phyloP scores from a whole-genome alignment of 2,888 invertebrate species.

The Epistrophe grossulariae region DNA sequence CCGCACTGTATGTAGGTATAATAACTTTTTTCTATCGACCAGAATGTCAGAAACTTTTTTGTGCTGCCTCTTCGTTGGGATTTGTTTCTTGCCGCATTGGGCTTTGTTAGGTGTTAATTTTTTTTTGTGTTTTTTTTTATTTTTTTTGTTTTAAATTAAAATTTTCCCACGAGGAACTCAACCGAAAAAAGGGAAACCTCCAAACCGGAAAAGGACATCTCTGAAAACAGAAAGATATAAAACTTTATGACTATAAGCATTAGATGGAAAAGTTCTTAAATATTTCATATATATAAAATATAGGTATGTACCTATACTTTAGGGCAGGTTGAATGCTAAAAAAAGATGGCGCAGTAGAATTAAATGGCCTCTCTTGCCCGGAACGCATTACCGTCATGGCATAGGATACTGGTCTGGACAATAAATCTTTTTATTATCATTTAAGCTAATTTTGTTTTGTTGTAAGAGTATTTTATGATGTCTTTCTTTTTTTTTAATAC shows the following conservation, averaged over 20 bases:
- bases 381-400: conserved; percentile 26
- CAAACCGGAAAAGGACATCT: conserved; percentile 51
- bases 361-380: conserved; percentile 29
- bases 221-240: conserved; percentile 50
- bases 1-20: background rate
- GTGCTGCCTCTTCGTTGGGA: conserved; percentile 31
- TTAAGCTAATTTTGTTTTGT: conserved; percentile 40
- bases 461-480: conserved; percentile 18
- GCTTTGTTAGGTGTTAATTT: conserved; percentile 46
- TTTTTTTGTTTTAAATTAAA: conserved; percentile 42
- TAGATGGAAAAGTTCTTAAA: conserved; percentile 62
- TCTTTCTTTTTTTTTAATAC: background rate
- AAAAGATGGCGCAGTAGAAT: conserved; percentile 4
- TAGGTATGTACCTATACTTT: conserved; percentile 1
- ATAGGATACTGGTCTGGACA: conserved; percentile 11
- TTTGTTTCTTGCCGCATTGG: conserved; percentile 49
- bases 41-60: conserved; percentile 31
- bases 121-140: conserved; percentile 2
- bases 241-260: conserved; percentile 60
- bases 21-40: conserved; percentile 39
- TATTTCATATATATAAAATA: conserved; percentile 25
- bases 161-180: conserved; percentile 42
- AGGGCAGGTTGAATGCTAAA: background rate
- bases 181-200: conserved; percentile 25
- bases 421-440: conserved; percentile 66